Evolutionary conservation across 1,140 invertebrate genomes (phyloP), one percentile per base, ranked within the genome.

Genomic region (Formica selysi): DNA sequence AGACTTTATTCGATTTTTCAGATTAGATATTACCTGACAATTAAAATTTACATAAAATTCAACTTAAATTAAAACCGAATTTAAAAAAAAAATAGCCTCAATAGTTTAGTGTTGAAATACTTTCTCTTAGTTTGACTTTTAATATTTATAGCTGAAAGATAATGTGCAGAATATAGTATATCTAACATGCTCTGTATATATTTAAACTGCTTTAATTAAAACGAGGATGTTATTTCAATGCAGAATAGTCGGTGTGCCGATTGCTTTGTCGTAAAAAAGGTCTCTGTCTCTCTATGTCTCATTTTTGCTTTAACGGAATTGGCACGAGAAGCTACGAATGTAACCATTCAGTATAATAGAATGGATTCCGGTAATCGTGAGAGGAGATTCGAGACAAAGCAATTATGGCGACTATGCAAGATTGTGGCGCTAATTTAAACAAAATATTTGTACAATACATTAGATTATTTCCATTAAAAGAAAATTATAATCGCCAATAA

Each of bases 181-280:
- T 36, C 11, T 67, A 19, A 19, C 13, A 22, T 44, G 54, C 51
- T 61, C 16, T 29, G 29, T 80, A 44, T 80, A 44, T 26, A 57
- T 41, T 70, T 29, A 61, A 83, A 74, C 29, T 73, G 62, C 29
- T 62, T 83, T 74, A 74, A 83, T 83, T 83, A 83, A 83, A 83
- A 83, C 38, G 54, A 83, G 36, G 29, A 73, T 73, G 54, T 74
- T 83, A 83, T 74, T 61, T 13, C 41, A 41, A 83, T 83, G 54
- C 13, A 61, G 29, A 83, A 57, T 41, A 71, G 54, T 11, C 36
- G 13, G 19, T 83, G 26, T n/a, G 48, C 54, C 68, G 29, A 83
- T 83, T 29, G 57, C 6, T 61, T 41, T 10, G 13, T 22, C 41
- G 51, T 36, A 79, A 22, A 73, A 44, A 71, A 71, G 57, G 32